phyloP scores from a whole-genome alignment of 2,888 invertebrate genomes.

The Chalcosyrphus nemorum region DNA sequence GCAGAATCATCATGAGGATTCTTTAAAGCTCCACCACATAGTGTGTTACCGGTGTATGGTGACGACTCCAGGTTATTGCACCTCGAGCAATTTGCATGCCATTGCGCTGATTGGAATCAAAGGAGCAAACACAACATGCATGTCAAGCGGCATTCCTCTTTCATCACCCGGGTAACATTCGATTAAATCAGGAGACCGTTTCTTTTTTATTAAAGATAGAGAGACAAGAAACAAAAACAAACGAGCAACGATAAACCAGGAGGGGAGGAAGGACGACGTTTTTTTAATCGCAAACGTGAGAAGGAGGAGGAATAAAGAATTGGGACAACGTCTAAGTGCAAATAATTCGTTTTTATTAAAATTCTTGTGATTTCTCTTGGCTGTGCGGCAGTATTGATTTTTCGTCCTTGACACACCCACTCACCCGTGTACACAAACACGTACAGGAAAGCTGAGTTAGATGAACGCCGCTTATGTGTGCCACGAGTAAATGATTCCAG shows the following conservation, averaged over 20 bases:
- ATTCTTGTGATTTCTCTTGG: slow-evolving; percentile 55
- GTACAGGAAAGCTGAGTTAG: slow-evolving; percentile 43
- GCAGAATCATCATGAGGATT: not conserved
- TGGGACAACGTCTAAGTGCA: slow-evolving; percentile 52
- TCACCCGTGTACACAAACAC: slow-evolving; percentile 12
- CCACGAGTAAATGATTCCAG: slow-evolving; percentile 67
- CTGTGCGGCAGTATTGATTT: slow-evolving; percentile 61
- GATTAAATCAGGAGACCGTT: slow-evolving; percentile 43
- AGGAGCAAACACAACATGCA: slow-evolving; percentile 38
- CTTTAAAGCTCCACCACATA: not conserved
- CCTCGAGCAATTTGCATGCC: slow-evolving; percentile 51
- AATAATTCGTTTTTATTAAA: slow-evolving; percentile 69
- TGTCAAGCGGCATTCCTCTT: slow-evolving; percentile 44
- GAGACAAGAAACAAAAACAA: slow-evolving; percentile 8
- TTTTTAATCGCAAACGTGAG: slow-evolving; percentile 9
- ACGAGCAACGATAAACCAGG: not conserved
- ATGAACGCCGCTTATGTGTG: slow-evolving; percentile 64
- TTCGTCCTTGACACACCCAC: slow-evolving; percentile 62
- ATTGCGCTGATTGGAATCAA: slow-evolving; percentile 55
- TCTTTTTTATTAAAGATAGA: not conserved
- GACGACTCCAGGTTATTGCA: slow-evolving; percentile 49
- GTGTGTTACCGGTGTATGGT: not conserved
- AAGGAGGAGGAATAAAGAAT: not conserved
- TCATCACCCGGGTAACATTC: slow-evolving; percentile 54
- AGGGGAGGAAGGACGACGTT: not conserved